Base-by-base conservation (phyloP, 2,797 vertebrate species). In the Rhynchotus rufescens region DNA sequence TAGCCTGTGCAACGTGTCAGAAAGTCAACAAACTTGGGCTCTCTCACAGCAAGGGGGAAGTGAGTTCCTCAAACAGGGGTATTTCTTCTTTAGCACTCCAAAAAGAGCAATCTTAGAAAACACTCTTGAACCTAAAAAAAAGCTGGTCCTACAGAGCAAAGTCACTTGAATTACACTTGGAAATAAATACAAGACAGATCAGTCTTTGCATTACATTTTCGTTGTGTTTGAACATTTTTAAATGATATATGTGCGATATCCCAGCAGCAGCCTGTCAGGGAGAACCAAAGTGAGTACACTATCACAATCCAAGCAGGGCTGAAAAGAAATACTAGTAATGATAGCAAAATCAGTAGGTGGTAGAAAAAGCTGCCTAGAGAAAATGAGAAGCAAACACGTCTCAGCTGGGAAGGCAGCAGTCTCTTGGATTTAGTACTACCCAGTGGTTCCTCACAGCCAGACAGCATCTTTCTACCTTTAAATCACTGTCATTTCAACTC, bases 51-150 rank as follows among this genome's bases (percentile, higher is more conserved):
- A 79, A 86, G 64, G 6, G 84, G 91, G 91, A 94, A 92, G 59
- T 86, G 59, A 91, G 80, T 94, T 88, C 84, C 73, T 88, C 71
- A 80, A 82, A 76, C 57, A 84, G 84, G 86, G 86, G 76, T 92
- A 36, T 83, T 90, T 83, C 76, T 95, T 79, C 12, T 47, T 81
- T 57, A 79, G 65, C 12, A 52, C 64, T 89, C 71, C 44, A 32
- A 77, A 79, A 90, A n/a, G 57, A 52, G 6, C 36, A 81, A 25
- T 91, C 87, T 51, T 34, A 86, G 76, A 88, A 77, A 82, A 36
- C n/a, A 91, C 60, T 22, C 52, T 65, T 47, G 52, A 91, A 47
- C 57, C 80, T 65, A 42, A 65, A 21, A 83, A 67, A 65, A 64
- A 65, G 57, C 52, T 71, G 86, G 28, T 32, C 89, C 30, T 73